A percentile compares a stretch with the other conserved stretches of the same genome.
These are phyloP conservation scores for Ctenosaura bakeri DNA, from an alignment of 2,797 vertebrate species.

Conservation along the genomic window DNA sequence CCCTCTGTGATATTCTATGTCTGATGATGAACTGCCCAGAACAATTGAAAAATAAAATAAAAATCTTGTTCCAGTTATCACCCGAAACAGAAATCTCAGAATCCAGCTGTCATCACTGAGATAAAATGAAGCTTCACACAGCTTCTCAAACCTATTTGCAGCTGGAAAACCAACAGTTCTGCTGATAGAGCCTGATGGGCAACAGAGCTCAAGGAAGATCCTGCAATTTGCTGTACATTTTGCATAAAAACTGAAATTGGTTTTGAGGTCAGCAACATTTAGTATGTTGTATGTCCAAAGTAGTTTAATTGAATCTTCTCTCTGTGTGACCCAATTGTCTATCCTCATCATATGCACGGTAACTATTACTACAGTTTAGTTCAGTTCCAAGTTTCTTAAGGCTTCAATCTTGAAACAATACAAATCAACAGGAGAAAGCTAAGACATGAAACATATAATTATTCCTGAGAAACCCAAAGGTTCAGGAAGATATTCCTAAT, in stretches of 20 bases:
- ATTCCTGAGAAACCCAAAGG: neutral
- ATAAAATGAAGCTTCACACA: accelerated
- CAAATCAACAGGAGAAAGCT: neutral
- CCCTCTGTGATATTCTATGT: neutral
- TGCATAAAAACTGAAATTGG: neutral
- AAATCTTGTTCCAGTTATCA: neutral
- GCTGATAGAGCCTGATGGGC: neutral
- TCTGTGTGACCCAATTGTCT: neutral
- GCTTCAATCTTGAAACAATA: neutral
- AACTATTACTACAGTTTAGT: neutral
- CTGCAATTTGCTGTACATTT: neutral
- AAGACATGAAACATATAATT: neutral
- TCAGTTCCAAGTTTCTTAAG: neutral
- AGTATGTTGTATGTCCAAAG: neutral
- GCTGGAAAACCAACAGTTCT: neutral
- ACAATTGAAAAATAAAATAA: constrained; percentile 23
- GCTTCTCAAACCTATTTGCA: accelerated
- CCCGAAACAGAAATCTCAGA: accelerated
- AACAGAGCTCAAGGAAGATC: neutral
- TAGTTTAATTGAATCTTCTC: neutral
- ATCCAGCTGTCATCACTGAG: neutral
- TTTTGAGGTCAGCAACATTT: neutral
- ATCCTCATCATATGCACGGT: neutral
- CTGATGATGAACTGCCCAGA: constrained; percentile 27
- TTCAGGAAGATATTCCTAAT: neutral